Evolutionary conservation across 2,888 invertebrate genomes (phyloP).

Genomic region (Drosophila greeni): DNA sequence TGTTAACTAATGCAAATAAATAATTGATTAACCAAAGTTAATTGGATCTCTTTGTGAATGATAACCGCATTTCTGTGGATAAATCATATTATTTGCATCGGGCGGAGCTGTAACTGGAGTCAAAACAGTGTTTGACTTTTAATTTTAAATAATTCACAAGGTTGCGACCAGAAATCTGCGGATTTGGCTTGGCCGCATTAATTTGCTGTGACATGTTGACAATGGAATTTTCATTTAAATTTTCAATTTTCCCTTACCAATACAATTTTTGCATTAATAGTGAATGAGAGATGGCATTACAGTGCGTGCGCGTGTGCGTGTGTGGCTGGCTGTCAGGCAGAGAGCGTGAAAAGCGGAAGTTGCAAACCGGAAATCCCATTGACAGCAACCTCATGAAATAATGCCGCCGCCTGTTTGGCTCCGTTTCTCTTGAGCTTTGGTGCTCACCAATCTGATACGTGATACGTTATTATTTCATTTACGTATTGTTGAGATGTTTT

Average conservation of each 20-base stretch:
- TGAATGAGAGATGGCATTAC: constrained; percentile 34
- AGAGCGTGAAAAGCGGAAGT: constrained; percentile 63
- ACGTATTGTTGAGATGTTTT: constrained; percentile 37
- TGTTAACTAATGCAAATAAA: constrained; percentile 22
- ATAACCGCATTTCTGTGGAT: not conserved
- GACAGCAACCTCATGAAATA: constrained; percentile 67
- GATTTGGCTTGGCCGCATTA: constrained; percentile 37
- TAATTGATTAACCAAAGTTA: constrained; percentile 25
- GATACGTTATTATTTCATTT: constrained; percentile 46
- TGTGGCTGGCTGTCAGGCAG: constrained; percentile 28
- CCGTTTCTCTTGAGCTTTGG: constrained; percentile 3
- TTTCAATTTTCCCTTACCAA: constrained; percentile 23
- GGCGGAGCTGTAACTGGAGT: not conserved
- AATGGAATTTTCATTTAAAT: constrained; percentile 54
- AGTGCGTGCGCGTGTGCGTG: not conserved
- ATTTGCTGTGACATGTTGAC: constrained; percentile 41
- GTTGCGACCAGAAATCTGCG: constrained; percentile 38
- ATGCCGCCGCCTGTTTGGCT: constrained; percentile 46
- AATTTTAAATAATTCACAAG: constrained; percentile 32
- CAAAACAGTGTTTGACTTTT: constrained; percentile 27
- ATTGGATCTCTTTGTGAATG: constrained; percentile 14
- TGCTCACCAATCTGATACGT: constrained; percentile 20
- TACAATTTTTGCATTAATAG: constrained; percentile 34
- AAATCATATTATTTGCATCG: constrained; percentile 1
- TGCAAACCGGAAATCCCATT: constrained; percentile 65